These are phyloP conservation scores for Chloroceryle inda DNA, from an alignment of 2,797 vertebrate species.

Conservation along the genomic window DNA sequence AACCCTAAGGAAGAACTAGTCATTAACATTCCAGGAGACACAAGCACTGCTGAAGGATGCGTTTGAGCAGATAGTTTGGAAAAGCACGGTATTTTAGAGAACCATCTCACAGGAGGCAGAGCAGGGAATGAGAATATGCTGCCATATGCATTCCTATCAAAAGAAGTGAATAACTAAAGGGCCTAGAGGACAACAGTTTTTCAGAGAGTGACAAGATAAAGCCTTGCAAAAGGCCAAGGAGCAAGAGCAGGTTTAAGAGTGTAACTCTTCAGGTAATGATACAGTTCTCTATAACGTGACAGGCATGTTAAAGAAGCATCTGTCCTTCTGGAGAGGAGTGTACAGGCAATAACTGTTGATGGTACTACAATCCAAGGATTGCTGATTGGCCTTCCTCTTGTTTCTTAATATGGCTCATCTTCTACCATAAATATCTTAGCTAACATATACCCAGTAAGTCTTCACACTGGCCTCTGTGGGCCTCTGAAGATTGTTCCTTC, in stretches of 20 bases:
- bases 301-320: not conserved
- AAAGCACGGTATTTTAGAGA: constrained; percentile 3
- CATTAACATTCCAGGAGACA: constrained; percentile 34
- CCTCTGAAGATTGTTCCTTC: not conserved
- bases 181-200: not conserved
- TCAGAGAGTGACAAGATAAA: not conserved
- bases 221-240: not conserved
- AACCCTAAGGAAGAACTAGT: constrained; percentile 18
- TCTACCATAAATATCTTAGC: not conserved
- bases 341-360: not conserved
- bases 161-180: not conserved
- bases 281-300: not conserved
- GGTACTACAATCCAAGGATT: not conserved
- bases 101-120: not conserved
- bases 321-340: not conserved
- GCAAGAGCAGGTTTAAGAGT: not conserved
- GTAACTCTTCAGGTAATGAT: not conserved
- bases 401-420: not conserved
- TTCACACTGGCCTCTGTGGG: not conserved
- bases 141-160: not conserved
- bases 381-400: not conserved
- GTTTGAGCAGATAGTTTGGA: not conserved
- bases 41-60: not conserved
- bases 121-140: not conserved
- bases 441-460: not conserved